phyloP scores from a whole-genome alignment of 2,797 vertebrate genomes.

The Sebastes flavidus region DNA sequence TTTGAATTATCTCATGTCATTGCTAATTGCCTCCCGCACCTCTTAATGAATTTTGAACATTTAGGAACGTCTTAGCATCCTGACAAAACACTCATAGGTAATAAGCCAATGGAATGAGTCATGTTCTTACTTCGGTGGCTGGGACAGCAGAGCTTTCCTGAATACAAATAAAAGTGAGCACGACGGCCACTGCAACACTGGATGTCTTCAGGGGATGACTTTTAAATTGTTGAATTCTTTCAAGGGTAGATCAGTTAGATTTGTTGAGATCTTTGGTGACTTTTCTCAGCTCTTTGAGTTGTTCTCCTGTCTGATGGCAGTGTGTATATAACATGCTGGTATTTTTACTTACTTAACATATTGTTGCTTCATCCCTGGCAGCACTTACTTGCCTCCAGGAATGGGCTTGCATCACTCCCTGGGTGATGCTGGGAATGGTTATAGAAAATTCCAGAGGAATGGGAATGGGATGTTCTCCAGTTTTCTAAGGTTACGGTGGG shows the following conservation, averaged over 20 bases:
- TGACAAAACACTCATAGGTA: neutral
- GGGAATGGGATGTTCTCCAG: neutral
- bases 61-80: neutral
- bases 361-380: neutral
- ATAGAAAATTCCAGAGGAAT: neutral
- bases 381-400: neutral
- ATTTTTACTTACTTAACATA: neutral
- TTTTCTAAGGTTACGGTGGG: neutral
- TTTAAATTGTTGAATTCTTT: neutral
- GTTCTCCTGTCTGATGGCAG: neutral
- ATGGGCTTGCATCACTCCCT: neutral
- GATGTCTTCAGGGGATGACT: constrained; percentile 42
- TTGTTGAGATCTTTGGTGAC: neutral
- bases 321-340: neutral
- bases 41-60: constrained; percentile 3
- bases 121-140: constrained; percentile 48
- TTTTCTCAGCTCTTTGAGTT: neutral
- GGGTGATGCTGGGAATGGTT: neutral
- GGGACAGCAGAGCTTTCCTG: constrained; percentile 35
- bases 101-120: neutral
- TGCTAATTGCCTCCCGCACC: neutral
- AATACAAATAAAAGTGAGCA: constrained; percentile 46
- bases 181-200: constrained; percentile 31
- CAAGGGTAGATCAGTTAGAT: neutral
- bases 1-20: neutral